A percentile compares a stretch with the other conserved stretches of the same genome.
Conservation (phyloP, 2,888 invertebrate species). For the Rhodophaea formosa region DNA sequence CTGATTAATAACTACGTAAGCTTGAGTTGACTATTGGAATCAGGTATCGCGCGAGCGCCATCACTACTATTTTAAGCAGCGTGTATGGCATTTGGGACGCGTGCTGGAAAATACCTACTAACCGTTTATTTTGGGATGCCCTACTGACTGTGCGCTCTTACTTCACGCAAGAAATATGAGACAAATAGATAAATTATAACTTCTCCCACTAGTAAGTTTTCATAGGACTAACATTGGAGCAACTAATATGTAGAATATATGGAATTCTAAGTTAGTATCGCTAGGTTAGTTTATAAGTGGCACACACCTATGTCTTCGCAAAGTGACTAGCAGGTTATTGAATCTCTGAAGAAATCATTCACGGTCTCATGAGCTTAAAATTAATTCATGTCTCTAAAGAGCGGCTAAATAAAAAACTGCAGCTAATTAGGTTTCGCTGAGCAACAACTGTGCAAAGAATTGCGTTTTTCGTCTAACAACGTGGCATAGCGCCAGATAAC, state of each 20-base stretch:
- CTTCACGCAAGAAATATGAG: constrained; percentile 42
- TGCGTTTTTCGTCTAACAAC: constrained; percentile 40
- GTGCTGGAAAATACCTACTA: constrained; percentile 72
- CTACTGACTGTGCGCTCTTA: constrained; percentile 58
- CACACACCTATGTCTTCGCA: background rate
- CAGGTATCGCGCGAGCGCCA: constrained; percentile 52
- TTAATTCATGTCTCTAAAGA: constrained; percentile 51
- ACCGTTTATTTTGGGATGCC: constrained; percentile 70
- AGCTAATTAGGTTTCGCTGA: constrained; percentile 55
- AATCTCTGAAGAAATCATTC: constrained; percentile 42
- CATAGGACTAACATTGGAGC: background rate
- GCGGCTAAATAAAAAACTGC: constrained; percentile 46
- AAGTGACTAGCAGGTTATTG: constrained; percentile 30
- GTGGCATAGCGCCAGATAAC: constrained; percentile 36
- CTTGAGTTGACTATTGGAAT: constrained; percentile 39
- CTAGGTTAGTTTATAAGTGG: background rate
- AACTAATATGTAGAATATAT: background rate
- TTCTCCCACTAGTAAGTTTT: background rate
- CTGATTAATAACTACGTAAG: constrained; percentile 23
- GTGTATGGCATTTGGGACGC: constrained; percentile 70
- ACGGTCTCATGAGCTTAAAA: constrained; percentile 55
- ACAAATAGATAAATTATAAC: background rate
- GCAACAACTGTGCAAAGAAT: constrained; percentile 38
- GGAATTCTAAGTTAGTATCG: background rate
- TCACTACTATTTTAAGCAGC: constrained; percentile 68